Conservation (phyloP, 2,113 vertebrate species). For the Columba livia region DNA sequence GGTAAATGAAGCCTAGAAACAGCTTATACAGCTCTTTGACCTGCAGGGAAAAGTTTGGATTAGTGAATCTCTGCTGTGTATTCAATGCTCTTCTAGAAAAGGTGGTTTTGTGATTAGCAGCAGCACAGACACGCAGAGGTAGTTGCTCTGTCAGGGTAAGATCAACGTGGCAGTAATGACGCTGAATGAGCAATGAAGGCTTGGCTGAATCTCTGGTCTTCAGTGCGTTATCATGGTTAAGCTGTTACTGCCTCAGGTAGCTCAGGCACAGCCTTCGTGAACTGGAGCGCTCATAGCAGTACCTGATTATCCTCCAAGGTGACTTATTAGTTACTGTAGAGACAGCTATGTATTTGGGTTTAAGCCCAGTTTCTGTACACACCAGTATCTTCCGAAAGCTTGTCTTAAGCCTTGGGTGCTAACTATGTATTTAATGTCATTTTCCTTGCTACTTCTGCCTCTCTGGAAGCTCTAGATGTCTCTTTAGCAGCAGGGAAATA, state of each 20-base stretch:
- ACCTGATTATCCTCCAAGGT: not conserved
- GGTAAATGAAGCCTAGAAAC: not conserved
- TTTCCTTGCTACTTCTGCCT: not conserved
- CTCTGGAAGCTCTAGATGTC: not conserved
- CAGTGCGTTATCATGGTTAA: not conserved
- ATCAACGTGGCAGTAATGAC: not conserved
- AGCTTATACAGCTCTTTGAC: not conserved
- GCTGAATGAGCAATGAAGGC: not conserved
- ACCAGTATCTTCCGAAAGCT: not conserved
- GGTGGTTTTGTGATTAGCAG: not conserved
- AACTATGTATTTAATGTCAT: not conserved
- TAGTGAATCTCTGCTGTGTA: not conserved
- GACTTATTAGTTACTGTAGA: not conserved
- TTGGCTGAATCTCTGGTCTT: not conserved
- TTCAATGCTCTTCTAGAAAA: not conserved
- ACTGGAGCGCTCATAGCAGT: not conserved
- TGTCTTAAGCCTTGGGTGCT: not conserved
- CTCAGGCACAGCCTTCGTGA: not conserved
- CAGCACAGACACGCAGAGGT: fast-evolving
- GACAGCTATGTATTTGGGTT: not conserved
- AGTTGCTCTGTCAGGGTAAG: not conserved
- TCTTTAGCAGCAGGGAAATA: not conserved
- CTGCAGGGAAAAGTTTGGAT: not conserved
- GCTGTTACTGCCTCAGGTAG: not conserved
- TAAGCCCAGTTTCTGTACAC: not conserved